Conservation (phyloP, 2,888 invertebrate species). For the Drosophila stalkeri region DNA sequence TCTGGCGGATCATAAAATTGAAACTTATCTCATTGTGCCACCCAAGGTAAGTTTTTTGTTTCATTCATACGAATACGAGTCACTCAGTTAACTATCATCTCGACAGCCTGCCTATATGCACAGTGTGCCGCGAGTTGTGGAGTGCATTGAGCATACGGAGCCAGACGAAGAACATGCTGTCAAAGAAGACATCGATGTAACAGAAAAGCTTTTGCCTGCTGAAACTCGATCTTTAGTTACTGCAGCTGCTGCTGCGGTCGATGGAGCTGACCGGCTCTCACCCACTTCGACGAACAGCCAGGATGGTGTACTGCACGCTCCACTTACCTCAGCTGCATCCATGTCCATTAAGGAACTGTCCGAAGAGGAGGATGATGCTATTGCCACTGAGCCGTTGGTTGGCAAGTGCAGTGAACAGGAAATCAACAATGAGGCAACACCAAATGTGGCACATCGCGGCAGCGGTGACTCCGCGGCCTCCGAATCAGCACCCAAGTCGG, state of each 20-base stretch:
- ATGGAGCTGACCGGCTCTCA: constrained; percentile 64
- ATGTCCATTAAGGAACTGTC: constrained; percentile 82
- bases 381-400: constrained; percentile 59
- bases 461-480: constrained; percentile 67
- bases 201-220: constrained; percentile 71
- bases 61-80: not conserved
- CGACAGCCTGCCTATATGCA: constrained; percentile 68
- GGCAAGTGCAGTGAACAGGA: constrained; percentile 49
- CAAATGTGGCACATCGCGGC: constrained; percentile 61
- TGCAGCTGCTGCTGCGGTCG: constrained; percentile 11
- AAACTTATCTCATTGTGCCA: constrained; percentile 94
- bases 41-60: constrained; percentile 88
- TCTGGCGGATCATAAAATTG: constrained; percentile 94
- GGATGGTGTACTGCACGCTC: constrained; percentile 65
- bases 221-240: constrained; percentile 37
- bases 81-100: not conserved
- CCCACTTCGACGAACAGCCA: constrained; percentile 73
- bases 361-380: constrained; percentile 78
- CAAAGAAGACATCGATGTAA: constrained; percentile 65
- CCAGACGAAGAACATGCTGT: constrained; percentile 28
- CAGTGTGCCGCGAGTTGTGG: constrained; percentile 81
- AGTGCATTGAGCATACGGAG: constrained; percentile 69
- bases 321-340: constrained; percentile 72
- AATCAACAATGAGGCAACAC: constrained; percentile 20
- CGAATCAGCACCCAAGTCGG: constrained; percentile 74